phyloP scores from a whole-genome alignment of 2,888 invertebrate species.

The Apamea epomidion region DNA sequence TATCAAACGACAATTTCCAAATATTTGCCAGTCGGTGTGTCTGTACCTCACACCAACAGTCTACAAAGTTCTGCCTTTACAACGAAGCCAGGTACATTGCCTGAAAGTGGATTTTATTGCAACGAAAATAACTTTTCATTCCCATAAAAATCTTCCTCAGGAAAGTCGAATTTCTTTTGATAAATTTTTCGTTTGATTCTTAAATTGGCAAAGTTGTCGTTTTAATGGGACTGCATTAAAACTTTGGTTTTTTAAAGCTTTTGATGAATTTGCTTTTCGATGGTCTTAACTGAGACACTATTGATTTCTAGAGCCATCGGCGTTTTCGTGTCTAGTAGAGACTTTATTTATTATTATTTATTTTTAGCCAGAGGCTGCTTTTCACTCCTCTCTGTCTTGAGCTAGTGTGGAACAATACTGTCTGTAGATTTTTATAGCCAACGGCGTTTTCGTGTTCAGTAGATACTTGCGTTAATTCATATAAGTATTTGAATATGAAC shows the following conservation, averaged over 20 bases:
- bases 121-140: slow-evolving; percentile 46
- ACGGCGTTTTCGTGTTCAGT: neutral
- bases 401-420: no score
- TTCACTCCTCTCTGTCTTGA: no score
- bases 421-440: neutral
- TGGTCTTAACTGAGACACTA: neutral
- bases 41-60: neutral
- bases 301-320: neutral
- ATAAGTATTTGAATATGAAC: neutral
- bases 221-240: slow-evolving; percentile 49
- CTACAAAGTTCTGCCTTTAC: slow-evolving; percentile 15
- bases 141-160: slow-evolving; percentile 17
- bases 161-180: slow-evolving; percentile 45
- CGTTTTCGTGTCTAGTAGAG: neutral
- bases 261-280: slow-evolving; percentile 11
- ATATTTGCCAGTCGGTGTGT: neutral
- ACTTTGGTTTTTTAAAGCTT: slow-evolving; percentile 32
- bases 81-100: slow-evolving; percentile 34
- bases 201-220: slow-evolving; percentile 43
- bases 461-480: neutral
- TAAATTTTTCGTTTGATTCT: slow-evolving; percentile 37
- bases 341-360: no score
- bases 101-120: slow-evolving; percentile 44
- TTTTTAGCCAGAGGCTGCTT: no score
- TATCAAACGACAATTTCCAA: neutral